These are phyloP conservation scores for Pseudomyrmex cubaensis DNA, from an alignment of 1,140 invertebrate species.

Conservation along the genomic window DNA sequence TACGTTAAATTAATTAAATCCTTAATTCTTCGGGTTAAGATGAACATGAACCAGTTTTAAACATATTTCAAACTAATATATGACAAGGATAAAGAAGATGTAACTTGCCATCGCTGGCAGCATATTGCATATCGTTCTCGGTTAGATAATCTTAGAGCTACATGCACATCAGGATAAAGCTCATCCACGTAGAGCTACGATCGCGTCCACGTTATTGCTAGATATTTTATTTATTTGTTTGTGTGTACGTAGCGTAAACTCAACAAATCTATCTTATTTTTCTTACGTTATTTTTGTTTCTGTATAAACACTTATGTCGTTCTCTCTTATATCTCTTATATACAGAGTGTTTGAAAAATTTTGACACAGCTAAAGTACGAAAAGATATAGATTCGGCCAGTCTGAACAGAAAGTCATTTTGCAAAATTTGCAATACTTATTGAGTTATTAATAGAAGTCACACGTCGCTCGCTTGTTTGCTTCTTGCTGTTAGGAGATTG, in stretches of 20 bases:
- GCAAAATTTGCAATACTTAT: too few relatives aligned
- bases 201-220: not conserved
- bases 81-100: not conserved
- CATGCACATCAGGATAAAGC: not conserved
- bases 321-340: too few relatives aligned
- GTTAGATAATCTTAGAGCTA: constrained; percentile 26
- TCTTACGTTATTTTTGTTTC: not conserved
- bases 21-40: not conserved
- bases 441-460: too few relatives aligned
- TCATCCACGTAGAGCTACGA: not conserved
- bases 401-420: not conserved
- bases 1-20: not conserved
- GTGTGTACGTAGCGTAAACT: not conserved
- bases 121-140: not conserved
- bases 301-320: too few relatives aligned
- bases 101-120: not conserved
- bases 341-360: too few relatives aligned
- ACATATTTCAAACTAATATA: constrained; percentile 10
- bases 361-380: too few relatives aligned
- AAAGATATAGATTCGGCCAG: too few relatives aligned
- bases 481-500: too few relatives aligned
- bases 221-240: constrained; percentile 14
- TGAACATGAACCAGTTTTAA: not conserved
- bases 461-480: too few relatives aligned
- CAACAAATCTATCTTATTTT: not conserved